Evolutionary conservation across 2,797 vertebrate species (phyloP).

Genomic region (Myotis myotis): DNA sequence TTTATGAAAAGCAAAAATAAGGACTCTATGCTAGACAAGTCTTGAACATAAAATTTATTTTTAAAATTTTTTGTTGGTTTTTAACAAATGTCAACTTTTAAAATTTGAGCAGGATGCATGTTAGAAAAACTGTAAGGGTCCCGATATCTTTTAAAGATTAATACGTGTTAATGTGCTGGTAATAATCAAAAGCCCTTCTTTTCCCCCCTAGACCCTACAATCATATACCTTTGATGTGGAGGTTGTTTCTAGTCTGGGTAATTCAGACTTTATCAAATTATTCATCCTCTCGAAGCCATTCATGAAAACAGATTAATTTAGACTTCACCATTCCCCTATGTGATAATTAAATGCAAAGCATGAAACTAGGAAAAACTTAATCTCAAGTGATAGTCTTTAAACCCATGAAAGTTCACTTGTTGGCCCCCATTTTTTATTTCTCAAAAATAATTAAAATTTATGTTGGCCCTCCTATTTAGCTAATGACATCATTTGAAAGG

Average conservation of each 20-base stretch:
- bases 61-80: not conserved
- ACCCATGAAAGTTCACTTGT: not conserved
- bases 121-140: not conserved
- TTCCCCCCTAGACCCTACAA: not conserved
- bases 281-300: constrained; percentile 7
- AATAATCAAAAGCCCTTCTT: not conserved
- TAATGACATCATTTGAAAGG: not conserved
- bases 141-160: not conserved
- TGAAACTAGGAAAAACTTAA: not conserved
- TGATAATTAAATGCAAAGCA: not conserved
- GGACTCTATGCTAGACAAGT: not conserved
- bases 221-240: not conserved
- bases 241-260: not conserved
- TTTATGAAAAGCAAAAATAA: constrained; percentile 51
- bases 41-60: constrained; percentile 14
- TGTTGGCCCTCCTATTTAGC: not conserved
- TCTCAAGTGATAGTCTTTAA: not conserved
- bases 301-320: not conserved
- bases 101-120: not conserved
- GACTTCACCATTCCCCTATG: not conserved
- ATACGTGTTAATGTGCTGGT: not conserved
- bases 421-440: not conserved
- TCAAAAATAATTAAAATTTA: not conserved
- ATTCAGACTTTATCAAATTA: constrained; percentile 15
- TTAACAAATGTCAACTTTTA: not conserved